Percentiles rank a stretch among this genome's conserved stretches.
Evolutionary conservation across 1,140 invertebrate species (phyloP).

Genomic region (Dinothrombium tinctorium): DNA sequence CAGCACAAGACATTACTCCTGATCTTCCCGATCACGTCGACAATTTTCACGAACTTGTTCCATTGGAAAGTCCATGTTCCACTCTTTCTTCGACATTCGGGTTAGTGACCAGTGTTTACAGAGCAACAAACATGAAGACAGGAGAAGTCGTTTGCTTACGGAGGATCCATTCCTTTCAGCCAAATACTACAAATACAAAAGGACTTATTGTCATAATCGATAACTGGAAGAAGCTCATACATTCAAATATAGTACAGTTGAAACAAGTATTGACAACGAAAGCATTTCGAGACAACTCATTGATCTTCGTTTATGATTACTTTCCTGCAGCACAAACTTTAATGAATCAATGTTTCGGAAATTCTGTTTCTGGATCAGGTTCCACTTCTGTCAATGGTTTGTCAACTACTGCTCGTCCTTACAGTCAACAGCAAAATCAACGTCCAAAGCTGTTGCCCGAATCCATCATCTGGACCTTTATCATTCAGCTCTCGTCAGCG

Average conservation of each 20-base stretch:
- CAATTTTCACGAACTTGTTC: conserved; percentile 64
- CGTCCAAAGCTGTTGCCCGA: conserved; percentile 43
- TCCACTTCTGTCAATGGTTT: conserved; percentile 1
- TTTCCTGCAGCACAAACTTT: conserved; percentile 70
- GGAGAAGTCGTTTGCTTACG: conserved; percentile 61
- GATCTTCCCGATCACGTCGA: conserved; percentile 66
- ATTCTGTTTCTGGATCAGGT: not conserved
- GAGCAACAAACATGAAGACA: conserved; percentile 65
- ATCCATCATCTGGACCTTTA: conserved; percentile 74
- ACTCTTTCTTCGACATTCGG: conserved; percentile 35
- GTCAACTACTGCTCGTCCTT: conserved; percentile 8
- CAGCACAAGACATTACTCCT: conserved; percentile 13
- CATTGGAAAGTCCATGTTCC: conserved; percentile 37
- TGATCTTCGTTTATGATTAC: conserved; percentile 90
- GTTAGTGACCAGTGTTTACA: conserved; percentile 64
- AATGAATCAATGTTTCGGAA: conserved; percentile 52
- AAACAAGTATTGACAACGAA: conserved; percentile 85
- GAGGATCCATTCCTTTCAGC: conserved; percentile 45
- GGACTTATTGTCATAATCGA: conserved; percentile 25
- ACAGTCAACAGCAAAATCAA: conserved; percentile 9
- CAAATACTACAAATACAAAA: conserved; percentile 8
- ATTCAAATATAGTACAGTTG: conserved; percentile 74
- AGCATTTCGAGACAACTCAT: conserved; percentile 79
- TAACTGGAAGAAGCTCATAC: conserved; percentile 74
- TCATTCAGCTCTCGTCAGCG: conserved; percentile 85